phyloP scores from a whole-genome alignment of 2,113 vertebrate species.

The Dromiciops gliroides region DNA sequence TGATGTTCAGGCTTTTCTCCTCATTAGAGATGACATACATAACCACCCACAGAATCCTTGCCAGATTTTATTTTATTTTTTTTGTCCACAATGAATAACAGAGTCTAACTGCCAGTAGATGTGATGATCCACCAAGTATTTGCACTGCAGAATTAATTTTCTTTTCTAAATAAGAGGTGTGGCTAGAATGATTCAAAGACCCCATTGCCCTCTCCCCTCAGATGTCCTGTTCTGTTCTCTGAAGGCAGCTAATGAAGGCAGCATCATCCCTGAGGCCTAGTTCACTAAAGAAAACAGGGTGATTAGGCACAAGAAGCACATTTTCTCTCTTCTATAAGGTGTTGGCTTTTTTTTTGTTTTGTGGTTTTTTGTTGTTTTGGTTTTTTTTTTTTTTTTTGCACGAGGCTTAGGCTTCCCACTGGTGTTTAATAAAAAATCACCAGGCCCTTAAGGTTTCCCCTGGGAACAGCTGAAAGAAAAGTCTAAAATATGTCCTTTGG shows the following conservation, averaged over 20 bases:
- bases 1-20: constrained; percentile 36
- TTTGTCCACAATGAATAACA: constrained; percentile 75
- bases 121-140: constrained; percentile 81
- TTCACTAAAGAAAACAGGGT: background rate
- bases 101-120: constrained; percentile 79
- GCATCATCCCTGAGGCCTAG: background rate
- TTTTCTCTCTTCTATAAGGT: background rate
- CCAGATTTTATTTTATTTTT: constrained; percentile 80
- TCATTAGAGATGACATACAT: constrained; percentile 75
- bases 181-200: constrained; percentile 74
- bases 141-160: constrained; percentile 77
- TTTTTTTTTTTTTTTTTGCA: constrained; percentile 6
- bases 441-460: constrained; percentile 27
- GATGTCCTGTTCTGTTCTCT: constrained; percentile 35
- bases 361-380: too few relatives aligned
- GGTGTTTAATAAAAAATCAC: constrained; percentile 55
- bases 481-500: constrained; percentile 77
- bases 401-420: constrained; percentile 36
- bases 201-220: constrained; percentile 45
- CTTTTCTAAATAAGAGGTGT: constrained; percentile 82
- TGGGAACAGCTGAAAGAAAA: constrained; percentile 59
- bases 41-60: constrained; percentile 59
- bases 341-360: too few relatives aligned
- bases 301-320: background rate
- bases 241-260: constrained; percentile 27